Evolutionary conservation across 2,888 invertebrate species (phyloP).

Genomic region (Schrankia costaestrigalis): DNA sequence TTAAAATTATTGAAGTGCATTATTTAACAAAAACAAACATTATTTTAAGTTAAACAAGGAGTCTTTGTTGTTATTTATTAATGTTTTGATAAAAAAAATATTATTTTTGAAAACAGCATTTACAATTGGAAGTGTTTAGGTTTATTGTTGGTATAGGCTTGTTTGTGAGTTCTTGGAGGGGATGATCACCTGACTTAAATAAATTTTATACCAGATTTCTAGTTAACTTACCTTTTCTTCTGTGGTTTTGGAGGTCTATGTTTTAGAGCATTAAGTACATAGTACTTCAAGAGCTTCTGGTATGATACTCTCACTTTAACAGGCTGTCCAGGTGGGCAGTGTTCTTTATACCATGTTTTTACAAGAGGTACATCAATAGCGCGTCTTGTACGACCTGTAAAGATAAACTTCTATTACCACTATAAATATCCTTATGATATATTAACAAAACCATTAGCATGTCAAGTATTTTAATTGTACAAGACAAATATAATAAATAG

Average conservation of each 20-base stretch:
- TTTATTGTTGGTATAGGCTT: too few species aligned
- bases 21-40: too few species aligned
- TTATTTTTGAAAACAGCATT: too few species aligned
- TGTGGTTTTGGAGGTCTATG: constrained; percentile 99
- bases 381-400: constrained; percentile 89
- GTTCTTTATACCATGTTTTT: constrained; percentile 98
- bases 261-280: constrained; percentile 97
- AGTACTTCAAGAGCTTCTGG: constrained; percentile 98
- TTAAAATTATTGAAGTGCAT: too few species aligned
- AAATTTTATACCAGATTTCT: too few species aligned
- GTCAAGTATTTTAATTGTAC: background rate
- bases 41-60: too few species aligned
- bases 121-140: too few species aligned
- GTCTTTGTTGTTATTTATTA: too few species aligned
- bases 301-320: constrained; percentile 99
- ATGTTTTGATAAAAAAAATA: too few species aligned
- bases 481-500: background rate
- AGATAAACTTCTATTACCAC: background rate
- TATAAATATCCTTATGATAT: background rate
- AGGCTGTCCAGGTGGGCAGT: constrained; percentile 96
- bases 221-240: constrained; percentile 91
- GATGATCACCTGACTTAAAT: background rate
- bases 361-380: constrained; percentile 99
- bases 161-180: background rate
- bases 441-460: background rate